Evolutionary conservation across 2,113 vertebrate genomes (phyloP).

Genomic region (Cheirogaleus medius): DNA sequence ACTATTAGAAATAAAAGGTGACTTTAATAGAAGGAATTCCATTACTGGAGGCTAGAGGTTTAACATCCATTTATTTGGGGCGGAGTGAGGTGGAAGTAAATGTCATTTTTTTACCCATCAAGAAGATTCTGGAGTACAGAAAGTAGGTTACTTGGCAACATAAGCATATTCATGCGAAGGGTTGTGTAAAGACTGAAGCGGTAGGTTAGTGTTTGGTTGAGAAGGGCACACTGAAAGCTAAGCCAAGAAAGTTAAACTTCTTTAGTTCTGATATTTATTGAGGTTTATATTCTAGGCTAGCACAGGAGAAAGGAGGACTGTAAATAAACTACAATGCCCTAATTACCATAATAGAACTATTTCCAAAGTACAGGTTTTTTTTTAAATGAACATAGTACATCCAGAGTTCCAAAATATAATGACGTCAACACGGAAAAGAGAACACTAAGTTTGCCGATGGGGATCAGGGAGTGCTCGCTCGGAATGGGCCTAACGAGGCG

Average conservation of each 20-base stretch:
- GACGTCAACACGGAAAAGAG: not conserved
- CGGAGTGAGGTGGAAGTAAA: not conserved
- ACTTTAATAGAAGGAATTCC: not conserved
- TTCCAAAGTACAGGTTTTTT: not conserved
- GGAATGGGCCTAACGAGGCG: not conserved
- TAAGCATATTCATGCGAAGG: not conserved
- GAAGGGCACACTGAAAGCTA: not conserved
- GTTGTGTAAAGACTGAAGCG: not conserved
- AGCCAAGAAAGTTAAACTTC: not conserved
- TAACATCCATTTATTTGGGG: not conserved
- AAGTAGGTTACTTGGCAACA: not conserved
- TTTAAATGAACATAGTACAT: too few relatives aligned
- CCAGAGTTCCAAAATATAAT: not conserved
- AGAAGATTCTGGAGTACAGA: not conserved
- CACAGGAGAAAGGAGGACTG: not conserved
- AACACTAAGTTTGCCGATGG: too few relatives aligned
- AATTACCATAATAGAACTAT: not conserved
- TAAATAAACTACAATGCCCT: not conserved
- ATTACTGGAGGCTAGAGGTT: not conserved
- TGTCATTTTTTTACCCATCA: not conserved
- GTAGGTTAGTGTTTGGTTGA: not conserved
- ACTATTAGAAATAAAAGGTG: not conserved
- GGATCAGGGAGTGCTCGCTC: not conserved
- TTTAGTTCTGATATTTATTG: not conserved
- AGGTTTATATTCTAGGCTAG: not conserved